Conservation (phyloP, 2,797 vertebrate genomes). For the Echeneis naucrates region DNA sequence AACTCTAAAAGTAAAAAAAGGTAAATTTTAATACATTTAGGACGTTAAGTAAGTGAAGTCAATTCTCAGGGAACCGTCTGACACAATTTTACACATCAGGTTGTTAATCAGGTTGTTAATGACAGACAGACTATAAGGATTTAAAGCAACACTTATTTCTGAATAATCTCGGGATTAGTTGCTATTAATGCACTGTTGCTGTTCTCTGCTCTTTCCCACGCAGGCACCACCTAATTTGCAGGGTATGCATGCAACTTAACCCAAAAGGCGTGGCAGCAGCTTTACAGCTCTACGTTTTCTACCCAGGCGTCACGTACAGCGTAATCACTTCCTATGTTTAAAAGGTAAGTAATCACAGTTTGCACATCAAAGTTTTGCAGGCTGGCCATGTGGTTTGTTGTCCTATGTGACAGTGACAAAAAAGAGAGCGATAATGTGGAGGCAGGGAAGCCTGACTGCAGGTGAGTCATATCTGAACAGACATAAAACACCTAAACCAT, state of each 20-base stretch:
- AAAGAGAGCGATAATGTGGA: constrained; percentile 19
- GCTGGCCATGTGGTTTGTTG: neutral
- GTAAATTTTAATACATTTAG: neutral
- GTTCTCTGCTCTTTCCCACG: too few relatives aligned
- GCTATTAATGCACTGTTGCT: neutral
- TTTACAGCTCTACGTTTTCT: neutral
- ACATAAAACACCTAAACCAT: too few relatives aligned
- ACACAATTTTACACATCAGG: too few relatives aligned
- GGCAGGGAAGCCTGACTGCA: constrained; percentile 39
- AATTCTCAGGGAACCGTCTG: too few relatives aligned
- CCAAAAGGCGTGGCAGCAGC: neutral
- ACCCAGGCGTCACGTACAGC: constrained; percentile 23
- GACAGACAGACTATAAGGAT: too few relatives aligned
- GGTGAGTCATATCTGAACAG: constrained; percentile 52
- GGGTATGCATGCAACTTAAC: neutral
- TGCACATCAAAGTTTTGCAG: constrained; percentile 19
- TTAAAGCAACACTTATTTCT: too few relatives aligned
- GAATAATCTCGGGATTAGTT: too few relatives aligned
- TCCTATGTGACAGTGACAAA: constrained; percentile 39
- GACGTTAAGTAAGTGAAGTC: too few relatives aligned
- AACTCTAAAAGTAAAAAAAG: neutral
- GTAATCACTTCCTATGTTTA: constrained; percentile 50
- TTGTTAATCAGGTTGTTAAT: too few relatives aligned
- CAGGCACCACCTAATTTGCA: too few relatives aligned
- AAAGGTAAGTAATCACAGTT: constrained; percentile 9